Evolutionary conservation across 2,113 vertebrate species (phyloP).

Genomic region (Sylvietta virens): DNA sequence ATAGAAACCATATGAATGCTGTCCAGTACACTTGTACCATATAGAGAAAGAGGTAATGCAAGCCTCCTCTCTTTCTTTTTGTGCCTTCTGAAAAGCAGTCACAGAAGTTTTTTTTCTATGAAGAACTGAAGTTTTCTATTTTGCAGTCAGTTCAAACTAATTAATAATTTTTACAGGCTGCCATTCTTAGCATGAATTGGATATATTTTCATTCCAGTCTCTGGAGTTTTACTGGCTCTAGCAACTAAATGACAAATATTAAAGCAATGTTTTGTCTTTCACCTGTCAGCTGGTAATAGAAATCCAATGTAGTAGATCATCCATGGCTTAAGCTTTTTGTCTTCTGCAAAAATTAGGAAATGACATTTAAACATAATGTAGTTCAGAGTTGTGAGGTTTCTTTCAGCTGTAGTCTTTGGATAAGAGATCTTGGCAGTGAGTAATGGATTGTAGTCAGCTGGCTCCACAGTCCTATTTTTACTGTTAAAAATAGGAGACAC

Average conservation of each 20-base stretch:
- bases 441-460: not conserved
- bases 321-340: not conserved
- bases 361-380: not conserved
- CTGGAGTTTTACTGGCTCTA: not conserved
- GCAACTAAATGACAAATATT: not conserved
- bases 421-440: not conserved
- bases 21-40: not conserved
- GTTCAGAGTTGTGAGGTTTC: not conserved
- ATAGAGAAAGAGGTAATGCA: not conserved
- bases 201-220: not conserved
- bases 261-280: not conserved
- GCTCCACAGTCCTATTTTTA: not conserved
- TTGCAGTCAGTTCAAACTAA: not conserved
- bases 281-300: not conserved
- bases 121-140: not conserved
- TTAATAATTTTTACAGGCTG: not conserved
- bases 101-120: not conserved
- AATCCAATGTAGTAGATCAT: not conserved
- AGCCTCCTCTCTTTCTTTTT: not conserved
- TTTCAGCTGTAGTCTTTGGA: not conserved
- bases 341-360: not conserved
- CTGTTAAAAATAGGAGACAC: not conserved
- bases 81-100: not conserved
- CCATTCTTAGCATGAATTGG: not conserved
- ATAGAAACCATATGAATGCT: not conserved